A percentile compares a stretch with the other conserved stretches of the same genome.
Evolutionary conservation across 1,140 invertebrate species (phyloP).

Genomic region (Achatina immaculata): DNA sequence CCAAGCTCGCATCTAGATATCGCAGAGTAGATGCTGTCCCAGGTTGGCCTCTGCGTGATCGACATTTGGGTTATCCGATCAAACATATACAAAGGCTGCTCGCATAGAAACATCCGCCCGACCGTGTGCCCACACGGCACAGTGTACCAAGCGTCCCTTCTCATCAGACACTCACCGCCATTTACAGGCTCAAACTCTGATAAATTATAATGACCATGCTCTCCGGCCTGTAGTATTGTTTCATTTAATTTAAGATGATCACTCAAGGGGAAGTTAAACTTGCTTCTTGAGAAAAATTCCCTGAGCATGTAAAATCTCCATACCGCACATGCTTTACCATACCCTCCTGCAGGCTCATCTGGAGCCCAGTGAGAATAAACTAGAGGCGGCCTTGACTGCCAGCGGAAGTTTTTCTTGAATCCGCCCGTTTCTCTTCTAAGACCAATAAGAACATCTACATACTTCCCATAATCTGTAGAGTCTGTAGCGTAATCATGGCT

Average conservation of each 20-base stretch:
- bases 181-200: neutral
- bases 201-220: no score
- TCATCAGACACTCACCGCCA: neutral
- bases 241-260: neutral
- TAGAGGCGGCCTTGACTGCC: neutral
- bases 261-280: no score
- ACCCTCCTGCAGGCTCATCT: neutral
- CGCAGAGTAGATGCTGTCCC: neutral
- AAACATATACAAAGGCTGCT: neutral
- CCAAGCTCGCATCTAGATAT: neutral
- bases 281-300: no score
- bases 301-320: neutral
- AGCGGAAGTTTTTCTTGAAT: neutral
- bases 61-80: neutral
- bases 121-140: neutral
- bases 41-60: neutral
- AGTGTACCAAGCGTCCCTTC: neutral
- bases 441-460: constrained; percentile 8
- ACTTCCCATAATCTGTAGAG: neutral
- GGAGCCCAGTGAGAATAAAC: neutral
- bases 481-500: neutral
- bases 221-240: neutral
- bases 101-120: neutral
- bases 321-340: neutral
- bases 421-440: neutral